Evolutionary conservation across 2,797 vertebrate genomes (phyloP).

Genomic region (Uromys caudimaculatus): DNA sequence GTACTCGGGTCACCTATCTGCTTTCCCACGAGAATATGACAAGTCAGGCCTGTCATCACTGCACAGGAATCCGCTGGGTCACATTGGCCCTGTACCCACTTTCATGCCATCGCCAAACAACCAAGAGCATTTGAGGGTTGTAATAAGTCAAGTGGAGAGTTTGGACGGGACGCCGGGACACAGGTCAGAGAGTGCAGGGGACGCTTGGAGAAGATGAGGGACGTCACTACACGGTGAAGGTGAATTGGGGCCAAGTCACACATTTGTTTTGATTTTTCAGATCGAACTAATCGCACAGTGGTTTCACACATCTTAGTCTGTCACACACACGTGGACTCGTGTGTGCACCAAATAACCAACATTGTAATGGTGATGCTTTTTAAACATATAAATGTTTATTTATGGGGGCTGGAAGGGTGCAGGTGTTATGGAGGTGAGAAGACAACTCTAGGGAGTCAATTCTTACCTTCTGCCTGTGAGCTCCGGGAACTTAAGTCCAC

Average conservation of each 20-base stretch:
- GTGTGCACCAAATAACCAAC: background rate
- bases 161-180: background rate
- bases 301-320: slow-evolving; percentile 31
- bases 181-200: background rate
- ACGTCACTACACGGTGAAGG: background rate
- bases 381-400: background rate
- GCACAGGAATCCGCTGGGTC: background rate
- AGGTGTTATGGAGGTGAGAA: background rate
- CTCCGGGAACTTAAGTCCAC: background rate
- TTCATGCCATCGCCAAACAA: slow-evolving; percentile 20
- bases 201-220: background rate
- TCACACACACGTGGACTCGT: background rate
- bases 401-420: background rate
- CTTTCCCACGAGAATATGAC: background rate
- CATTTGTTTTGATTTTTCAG: background rate
- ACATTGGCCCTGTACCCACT: background rate
- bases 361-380: background rate
- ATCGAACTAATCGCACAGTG: slow-evolving; percentile 26
- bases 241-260: background rate
- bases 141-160: background rate
- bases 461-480: background rate
- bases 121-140: slow-evolving; percentile 31
- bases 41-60: background rate
- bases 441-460: background rate
- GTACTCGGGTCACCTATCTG: background rate